These are phyloP conservation scores for Ailuropoda melanoleuca DNA, from an alignment of 2,113 vertebrate genomes.

Conservation along the genomic window DNA sequence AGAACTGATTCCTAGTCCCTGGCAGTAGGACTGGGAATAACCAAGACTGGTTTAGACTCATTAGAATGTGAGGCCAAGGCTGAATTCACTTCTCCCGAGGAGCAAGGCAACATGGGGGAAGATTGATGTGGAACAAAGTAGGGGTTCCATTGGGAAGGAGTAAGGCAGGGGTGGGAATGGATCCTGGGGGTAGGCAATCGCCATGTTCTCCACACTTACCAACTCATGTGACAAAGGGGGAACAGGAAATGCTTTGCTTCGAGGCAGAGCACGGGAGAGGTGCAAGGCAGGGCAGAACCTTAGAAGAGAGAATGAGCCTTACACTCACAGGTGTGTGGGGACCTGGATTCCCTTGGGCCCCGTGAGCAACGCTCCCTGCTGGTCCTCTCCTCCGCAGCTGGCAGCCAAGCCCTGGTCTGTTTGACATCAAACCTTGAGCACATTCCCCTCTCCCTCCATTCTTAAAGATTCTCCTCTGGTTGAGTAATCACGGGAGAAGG, in stretches of 20 bases:
- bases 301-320: neutral
- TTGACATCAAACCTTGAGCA: neutral
- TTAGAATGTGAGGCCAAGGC: neutral
- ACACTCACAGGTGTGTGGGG: too few species aligned
- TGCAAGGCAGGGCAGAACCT: neutral
- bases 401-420: neutral
- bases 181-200: neutral
- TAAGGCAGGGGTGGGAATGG: neutral
- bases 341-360: too few species aligned
- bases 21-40: neutral
- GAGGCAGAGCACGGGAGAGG: neutral
- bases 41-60: neutral
- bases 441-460: neutral
- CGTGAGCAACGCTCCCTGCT: neutral
- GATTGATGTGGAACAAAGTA: neutral
- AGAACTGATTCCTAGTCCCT: neutral
- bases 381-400: neutral
- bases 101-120: neutral
- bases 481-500: neutral
- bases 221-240: neutral
- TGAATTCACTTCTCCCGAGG: neutral
- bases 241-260: neutral
- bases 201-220: neutral
- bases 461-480: neutral
- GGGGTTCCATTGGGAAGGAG: neutral